phyloP scores from a whole-genome alignment of 2,113 vertebrate species.

The Elaphurus davidianus region DNA sequence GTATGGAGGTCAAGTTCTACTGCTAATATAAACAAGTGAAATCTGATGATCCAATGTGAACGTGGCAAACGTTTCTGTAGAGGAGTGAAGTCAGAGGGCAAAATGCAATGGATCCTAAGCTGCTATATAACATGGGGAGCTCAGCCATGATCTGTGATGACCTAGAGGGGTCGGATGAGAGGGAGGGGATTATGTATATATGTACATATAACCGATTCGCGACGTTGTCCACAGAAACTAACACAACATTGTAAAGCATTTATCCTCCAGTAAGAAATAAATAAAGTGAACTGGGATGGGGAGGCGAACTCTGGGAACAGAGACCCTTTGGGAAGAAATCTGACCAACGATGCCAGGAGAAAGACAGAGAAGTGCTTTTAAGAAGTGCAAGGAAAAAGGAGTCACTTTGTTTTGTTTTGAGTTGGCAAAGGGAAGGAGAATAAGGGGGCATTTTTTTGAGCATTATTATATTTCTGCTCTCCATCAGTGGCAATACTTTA shows the following conservation, averaged over 20 bases:
- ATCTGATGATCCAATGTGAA: neutral
- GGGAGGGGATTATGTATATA: neutral
- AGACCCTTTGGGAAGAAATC: neutral
- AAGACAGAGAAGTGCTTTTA: neutral
- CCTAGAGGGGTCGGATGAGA: neutral
- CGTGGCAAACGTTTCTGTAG: accelerated
- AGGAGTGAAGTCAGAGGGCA: neutral
- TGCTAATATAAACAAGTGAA: neutral
- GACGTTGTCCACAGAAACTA: neutral
- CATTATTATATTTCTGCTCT: neutral
- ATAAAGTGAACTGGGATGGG: neutral
- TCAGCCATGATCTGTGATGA: neutral
- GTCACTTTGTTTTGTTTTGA: neutral
- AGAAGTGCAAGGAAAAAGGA: neutral
- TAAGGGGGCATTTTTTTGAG: neutral
- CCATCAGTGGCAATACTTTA: neutral
- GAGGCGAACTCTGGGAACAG: neutral
- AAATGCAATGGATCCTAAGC: neutral
- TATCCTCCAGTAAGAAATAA: neutral
- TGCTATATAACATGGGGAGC: neutral
- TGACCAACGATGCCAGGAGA: neutral
- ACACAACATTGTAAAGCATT: neutral
- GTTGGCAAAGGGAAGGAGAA: neutral
- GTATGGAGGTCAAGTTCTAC: neutral
- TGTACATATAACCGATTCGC: neutral